Conservation (phyloP, 2,888 invertebrate genomes). For the Andrena camellia region DNA sequence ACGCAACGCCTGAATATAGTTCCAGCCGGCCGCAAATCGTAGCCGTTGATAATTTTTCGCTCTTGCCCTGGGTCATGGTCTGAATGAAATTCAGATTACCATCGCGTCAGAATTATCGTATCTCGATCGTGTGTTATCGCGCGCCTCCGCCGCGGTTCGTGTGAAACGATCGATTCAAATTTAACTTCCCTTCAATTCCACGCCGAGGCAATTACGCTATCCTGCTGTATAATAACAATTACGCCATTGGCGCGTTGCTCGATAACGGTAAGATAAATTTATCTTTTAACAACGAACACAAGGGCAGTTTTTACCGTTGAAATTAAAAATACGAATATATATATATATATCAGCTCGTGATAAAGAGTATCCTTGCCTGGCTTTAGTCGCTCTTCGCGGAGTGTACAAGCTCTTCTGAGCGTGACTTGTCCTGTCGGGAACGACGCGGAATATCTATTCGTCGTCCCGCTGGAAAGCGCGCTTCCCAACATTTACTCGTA, state of each 20-base stretch:
- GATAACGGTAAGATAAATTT: background rate
- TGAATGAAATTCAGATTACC: slow-evolving; percentile 61
- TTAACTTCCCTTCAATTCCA: background rate
- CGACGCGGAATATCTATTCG: too few relatives aligned
- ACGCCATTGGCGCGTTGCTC: background rate
- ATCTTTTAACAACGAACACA: background rate
- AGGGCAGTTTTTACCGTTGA: background rate
- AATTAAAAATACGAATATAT: background rate
- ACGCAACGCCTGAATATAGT: slow-evolving; percentile 34
- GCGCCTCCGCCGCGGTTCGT: background rate
- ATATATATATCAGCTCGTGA: background rate
- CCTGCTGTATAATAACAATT: background rate
- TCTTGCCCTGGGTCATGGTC: slow-evolving; percentile 67
- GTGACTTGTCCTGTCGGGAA: too few relatives aligned
- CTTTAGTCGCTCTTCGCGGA: background rate
- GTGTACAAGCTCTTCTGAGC: too few relatives aligned
- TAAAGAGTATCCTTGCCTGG: background rate
- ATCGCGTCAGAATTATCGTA: slow-evolving; percentile 47
- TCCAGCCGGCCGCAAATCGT: slow-evolving; percentile 21
- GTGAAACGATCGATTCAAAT: slow-evolving; percentile 12
- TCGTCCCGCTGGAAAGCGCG: background rate
- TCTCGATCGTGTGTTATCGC: slow-evolving; percentile 36
- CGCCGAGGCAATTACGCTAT: background rate
- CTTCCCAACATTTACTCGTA: background rate
- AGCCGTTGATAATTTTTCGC: slow-evolving; percentile 61